These are phyloP conservation scores for Dolichallabes microphthalmus DNA, from an alignment of 2,113 vertebrate species.

Conservation along the genomic window DNA sequence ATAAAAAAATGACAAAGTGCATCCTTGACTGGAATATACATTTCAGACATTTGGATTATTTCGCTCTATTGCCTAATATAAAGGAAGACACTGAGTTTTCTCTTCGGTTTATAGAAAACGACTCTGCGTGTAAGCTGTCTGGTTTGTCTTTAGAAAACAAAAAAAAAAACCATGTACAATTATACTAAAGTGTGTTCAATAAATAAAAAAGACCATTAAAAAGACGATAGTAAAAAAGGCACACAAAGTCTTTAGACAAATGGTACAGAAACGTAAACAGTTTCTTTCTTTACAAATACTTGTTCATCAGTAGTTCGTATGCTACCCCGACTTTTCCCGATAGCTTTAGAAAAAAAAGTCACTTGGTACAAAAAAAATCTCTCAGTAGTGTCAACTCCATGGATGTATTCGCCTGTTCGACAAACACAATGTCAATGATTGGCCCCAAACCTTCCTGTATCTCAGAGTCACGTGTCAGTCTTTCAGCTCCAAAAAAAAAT, in stretches of 20 bases:
- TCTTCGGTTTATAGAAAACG: constrained; percentile 78
- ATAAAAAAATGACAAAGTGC: constrained; percentile 54
- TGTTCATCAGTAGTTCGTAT: constrained; percentile 83
- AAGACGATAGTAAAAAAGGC: constrained; percentile 99
- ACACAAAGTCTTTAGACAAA: constrained; percentile 97
- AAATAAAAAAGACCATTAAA: constrained; percentile 85
- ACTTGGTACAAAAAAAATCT: constrained; percentile 81
- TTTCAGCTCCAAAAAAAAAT: constrained; percentile 66
- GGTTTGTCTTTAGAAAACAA: constrained; percentile 53
- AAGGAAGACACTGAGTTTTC: constrained; percentile 86
- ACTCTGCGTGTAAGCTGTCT: constrained; percentile 66
- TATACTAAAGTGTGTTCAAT: constrained; percentile 79
- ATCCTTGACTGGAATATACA: constrained; percentile 48
- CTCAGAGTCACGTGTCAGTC: constrained; percentile 60
- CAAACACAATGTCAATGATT: constrained; percentile 56
- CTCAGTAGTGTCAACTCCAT: constrained; percentile 81
- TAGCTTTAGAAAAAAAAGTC: constrained; percentile 69
- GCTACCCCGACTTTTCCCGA: constrained; percentile 71
- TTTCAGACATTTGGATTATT: constrained; percentile 72
- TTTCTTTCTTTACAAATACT: constrained; percentile 81
- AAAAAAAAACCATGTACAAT: constrained; percentile 63
- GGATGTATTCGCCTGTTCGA: constrained; percentile 60
- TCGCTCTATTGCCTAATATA: constrained; percentile 85
- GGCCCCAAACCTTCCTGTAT: constrained; percentile 72
- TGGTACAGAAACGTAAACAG: constrained; percentile 87